Base-by-base conservation (phyloP, 1,140 invertebrate genomes). In the Homalodisca vitripennis region DNA sequence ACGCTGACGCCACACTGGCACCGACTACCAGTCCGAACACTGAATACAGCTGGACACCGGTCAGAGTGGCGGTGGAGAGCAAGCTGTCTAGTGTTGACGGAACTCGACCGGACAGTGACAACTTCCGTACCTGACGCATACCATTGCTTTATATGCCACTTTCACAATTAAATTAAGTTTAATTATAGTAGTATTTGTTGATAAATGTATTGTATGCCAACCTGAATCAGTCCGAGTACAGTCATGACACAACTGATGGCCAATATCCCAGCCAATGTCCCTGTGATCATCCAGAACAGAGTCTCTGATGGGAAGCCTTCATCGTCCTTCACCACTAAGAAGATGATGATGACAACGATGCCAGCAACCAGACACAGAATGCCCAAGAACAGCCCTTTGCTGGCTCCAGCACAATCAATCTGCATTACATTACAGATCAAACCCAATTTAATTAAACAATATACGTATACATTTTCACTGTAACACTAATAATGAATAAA, bases 281-380 rank as follows among this genome's bases (percentile, higher is more conserved):
- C 83, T 60, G 75, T 80, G 1, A 78, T 84, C 22, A 80, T 74
- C 83, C 79, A 85, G 31, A 78, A 82, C 3, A 80, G 73, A 0
- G 82, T 79, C 68, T 79, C 67, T 10, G 79, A 66, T 53, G 81
- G 78, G 34, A 87, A 86, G 62, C 84, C 82, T 20, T 80, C 77
- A 66, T 86, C 82, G 51, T 85, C 84, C 53, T 85, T 83, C 34
- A 87, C 84, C 3, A 88, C 86, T 31, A 87, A 81, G 74, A 87
- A 88, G 20, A 88, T 85, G n/a, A 88, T 82, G 12, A 87, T 81
- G 3, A 87, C 83, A 1, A 88, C 85, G 27, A 88, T 84, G 0
- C 84, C 83, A 2, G 83, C 81, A 0, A 87, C 85, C 70, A 88
- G 81, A 57, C 85, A 83, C 0, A 88, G 77, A 1, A 88, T 80